Percentiles rank a stretch among this genome's conserved stretches.
These are phyloP conservation scores for Leptinotarsa tumamoca DNA, from an alignment of 2,888 invertebrate species.

Conservation along the genomic window DNA sequence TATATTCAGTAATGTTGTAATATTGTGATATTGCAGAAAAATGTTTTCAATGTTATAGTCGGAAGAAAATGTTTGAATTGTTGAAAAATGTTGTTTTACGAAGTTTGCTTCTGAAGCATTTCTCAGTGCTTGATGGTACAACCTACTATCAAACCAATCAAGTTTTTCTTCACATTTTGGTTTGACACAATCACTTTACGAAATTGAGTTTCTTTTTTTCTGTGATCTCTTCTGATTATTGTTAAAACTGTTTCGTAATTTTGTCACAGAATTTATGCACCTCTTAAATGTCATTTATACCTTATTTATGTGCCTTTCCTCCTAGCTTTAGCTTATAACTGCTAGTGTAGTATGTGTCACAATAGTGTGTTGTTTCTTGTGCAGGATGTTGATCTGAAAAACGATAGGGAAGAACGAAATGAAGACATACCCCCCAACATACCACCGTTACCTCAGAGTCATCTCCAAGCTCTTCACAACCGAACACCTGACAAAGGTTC, in stretches of 20 bases:
- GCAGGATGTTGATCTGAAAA: constrained; percentile 61
- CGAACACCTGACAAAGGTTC: constrained; percentile 61
- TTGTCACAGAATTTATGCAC: not conserved
- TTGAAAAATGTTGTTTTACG: too few relatives aligned
- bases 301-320: constrained; percentile 10
- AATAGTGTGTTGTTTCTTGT: constrained; percentile 41
- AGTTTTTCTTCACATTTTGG: too few relatives aligned
- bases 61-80: too few relatives aligned
- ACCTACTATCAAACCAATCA: too few relatives aligned
- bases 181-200: too few relatives aligned
- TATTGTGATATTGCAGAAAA: too few relatives aligned
- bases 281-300: not conserved
- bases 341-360: constrained; percentile 32
- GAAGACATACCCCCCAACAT: constrained; percentile 63
- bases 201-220: not conserved
- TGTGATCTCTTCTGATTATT: constrained; percentile 2
- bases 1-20: too few relatives aligned
- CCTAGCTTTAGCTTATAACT: constrained; percentile 16
- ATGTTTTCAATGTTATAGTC: too few relatives aligned
- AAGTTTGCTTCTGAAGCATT: too few relatives aligned
- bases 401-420: constrained; percentile 55
- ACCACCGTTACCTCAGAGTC: constrained; percentile 65
- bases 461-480: constrained; percentile 60
- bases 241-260: not conserved
- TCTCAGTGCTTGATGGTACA: too few relatives aligned